Percentiles rank a stretch among this genome's conserved stretches.
phyloP scores from a whole-genome alignment of 2,888 invertebrate species.

The Erpobdella octoculata region DNA sequence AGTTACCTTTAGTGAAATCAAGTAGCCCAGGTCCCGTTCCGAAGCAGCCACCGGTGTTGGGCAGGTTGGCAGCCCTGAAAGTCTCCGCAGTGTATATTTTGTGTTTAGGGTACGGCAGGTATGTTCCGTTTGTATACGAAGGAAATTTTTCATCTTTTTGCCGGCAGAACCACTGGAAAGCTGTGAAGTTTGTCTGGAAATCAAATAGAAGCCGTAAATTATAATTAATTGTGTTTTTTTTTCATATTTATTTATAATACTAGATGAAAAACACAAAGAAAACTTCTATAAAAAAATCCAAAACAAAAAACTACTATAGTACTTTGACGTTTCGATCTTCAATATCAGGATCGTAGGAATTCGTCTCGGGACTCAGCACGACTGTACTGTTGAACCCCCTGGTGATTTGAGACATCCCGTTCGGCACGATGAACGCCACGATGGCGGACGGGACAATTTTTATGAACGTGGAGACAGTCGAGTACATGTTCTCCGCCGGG shows the following conservation, averaged over 20 bases:
- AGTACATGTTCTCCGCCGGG: conserved; percentile 35
- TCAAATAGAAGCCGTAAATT: neutral
- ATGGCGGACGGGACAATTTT: conserved; percentile 45
- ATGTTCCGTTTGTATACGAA: neutral
- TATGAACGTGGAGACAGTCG: conserved; percentile 41
- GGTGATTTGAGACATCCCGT: conserved; percentile 42
- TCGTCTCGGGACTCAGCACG: conserved; percentile 42
- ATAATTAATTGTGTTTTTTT: neutral
- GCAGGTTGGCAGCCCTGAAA: neutral
- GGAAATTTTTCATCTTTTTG: conserved; percentile 30
- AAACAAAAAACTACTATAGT: no score
- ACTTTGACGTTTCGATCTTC: no score
- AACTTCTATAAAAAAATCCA: no score
- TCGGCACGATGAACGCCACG: conserved; percentile 44
- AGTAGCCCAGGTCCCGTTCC: conserved; percentile 37
- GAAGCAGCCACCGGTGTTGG: conserved; percentile 39
- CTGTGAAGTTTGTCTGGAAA: conserved; percentile 1
- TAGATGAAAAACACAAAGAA: neutral
- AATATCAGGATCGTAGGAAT: conserved; percentile 51
- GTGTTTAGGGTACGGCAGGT: neutral
- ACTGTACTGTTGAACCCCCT: conserved; percentile 42
- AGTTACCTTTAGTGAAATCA: conserved; percentile 11
- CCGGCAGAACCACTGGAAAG: conserved; percentile 35
- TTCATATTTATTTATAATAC: neutral
- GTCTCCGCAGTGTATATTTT: conserved; percentile 1